Evolutionary conservation across 2,797 vertebrate species (phyloP).

Genomic region (Pelodytes ibericus): DNA sequence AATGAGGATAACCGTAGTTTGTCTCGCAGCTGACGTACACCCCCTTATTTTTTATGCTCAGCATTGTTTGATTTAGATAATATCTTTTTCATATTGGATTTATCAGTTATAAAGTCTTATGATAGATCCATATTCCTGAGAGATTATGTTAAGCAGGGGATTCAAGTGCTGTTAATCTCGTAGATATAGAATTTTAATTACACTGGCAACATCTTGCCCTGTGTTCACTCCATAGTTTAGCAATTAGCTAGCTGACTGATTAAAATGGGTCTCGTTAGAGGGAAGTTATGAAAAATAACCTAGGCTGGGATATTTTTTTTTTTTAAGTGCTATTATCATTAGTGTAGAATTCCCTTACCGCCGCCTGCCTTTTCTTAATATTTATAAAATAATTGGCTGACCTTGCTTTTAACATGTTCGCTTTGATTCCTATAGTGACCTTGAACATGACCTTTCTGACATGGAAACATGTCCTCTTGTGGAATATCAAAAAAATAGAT

Average conservation of each 20-base stretch:
- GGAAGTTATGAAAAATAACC: constrained; percentile 50
- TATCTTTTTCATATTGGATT: no score
- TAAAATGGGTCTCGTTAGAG: constrained; percentile 62
- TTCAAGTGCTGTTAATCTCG: constrained; percentile 74
- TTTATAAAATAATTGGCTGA: constrained; percentile 32
- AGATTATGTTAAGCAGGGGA: constrained; percentile 70
- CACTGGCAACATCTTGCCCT: constrained; percentile 68
- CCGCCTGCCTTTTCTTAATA: constrained; percentile 13
- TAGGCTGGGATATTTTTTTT: constrained; percentile 40
- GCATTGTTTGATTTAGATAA: no score
- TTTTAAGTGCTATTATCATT: constrained; percentile 45
- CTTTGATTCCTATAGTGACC: constrained; percentile 4
- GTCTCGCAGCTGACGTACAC: no score
- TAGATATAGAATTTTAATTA: constrained; percentile 72
- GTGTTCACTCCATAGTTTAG: constrained; percentile 64
- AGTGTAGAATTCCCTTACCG: not conserved
- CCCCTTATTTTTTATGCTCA: no score
- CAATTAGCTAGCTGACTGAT: constrained; percentile 68
- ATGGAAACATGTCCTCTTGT: not conserved
- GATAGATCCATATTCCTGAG: not conserved
- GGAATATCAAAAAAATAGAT: no score
- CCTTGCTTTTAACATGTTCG: constrained; percentile 1
- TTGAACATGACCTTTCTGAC: not conserved
- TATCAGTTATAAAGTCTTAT: not conserved
- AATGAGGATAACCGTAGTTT: no score